Conservation (phyloP, 2,113 vertebrate genomes). For the Sorex fumeus region DNA sequence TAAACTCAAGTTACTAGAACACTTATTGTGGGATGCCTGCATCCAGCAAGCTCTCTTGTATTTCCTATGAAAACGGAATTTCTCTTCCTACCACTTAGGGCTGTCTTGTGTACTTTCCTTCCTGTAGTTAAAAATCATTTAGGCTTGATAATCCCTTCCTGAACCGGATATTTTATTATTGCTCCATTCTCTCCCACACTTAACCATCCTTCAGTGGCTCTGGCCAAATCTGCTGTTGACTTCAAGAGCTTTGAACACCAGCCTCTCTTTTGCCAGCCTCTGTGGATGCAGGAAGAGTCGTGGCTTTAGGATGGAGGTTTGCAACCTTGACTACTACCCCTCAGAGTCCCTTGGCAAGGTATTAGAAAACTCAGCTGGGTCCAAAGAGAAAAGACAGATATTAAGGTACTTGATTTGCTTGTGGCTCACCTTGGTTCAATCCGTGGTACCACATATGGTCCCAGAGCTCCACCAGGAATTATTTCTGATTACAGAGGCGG, state of each 20-base stretch:
- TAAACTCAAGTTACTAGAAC: slow-evolving; percentile 55
- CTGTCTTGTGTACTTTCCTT: slow-evolving; percentile 27
- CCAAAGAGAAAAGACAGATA: too few relatives aligned
- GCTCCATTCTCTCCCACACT: slow-evolving; percentile 40
- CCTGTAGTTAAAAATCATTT: slow-evolving; percentile 64
- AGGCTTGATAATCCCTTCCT: slow-evolving; percentile 38
- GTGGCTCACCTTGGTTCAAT: too few relatives aligned
- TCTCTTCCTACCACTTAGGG: background rate
- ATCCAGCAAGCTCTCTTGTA: slow-evolving; percentile 47
- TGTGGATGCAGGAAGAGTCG: background rate
- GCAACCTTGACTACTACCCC: background rate
- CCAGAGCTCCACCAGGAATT: too few relatives aligned
- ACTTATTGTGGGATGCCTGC: slow-evolving; percentile 46
- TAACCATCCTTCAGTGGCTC: slow-evolving; percentile 20
- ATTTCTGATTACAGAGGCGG: too few relatives aligned
- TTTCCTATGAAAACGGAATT: slow-evolving; percentile 51
- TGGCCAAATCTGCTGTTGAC: slow-evolving; percentile 25
- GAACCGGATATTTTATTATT: slow-evolving; percentile 45
- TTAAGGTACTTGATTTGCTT: too few relatives aligned
- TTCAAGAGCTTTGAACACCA: slow-evolving; percentile 21
- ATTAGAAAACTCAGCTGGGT: background rate
- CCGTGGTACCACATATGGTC: too few relatives aligned
- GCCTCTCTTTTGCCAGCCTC: background rate
- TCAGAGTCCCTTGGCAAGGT: background rate
- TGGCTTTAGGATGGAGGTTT: background rate